These are phyloP conservation scores for Microdon myrmicae DNA, from an alignment of 2,888 invertebrate genomes.

Conservation along the genomic window DNA sequence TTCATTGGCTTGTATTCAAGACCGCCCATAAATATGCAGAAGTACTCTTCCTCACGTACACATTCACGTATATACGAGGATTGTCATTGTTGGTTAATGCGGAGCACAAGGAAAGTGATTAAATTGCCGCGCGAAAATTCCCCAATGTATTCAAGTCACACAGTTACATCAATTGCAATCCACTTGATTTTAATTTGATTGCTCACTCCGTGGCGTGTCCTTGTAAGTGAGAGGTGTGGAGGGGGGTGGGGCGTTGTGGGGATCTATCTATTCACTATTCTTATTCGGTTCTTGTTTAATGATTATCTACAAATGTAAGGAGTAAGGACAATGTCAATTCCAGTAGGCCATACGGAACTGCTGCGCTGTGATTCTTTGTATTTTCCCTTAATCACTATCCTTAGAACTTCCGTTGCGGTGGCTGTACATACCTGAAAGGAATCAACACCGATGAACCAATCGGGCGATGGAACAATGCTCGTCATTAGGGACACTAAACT, in stretches of 20 bases:
- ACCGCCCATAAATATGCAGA: too few relatives aligned
- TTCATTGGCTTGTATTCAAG: too few relatives aligned
- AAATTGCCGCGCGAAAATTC: constrained; percentile 26
- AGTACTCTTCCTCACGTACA: constrained; percentile 1
- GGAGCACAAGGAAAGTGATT: constrained; percentile 39
- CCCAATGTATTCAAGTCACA: constrained; percentile 40
- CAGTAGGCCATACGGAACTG: constrained; percentile 5
- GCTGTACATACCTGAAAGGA: constrained; percentile 72
- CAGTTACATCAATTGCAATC: constrained; percentile 48
- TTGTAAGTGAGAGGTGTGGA: constrained; percentile 3
- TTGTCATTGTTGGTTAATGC: neutral
- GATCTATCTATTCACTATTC: neutral
- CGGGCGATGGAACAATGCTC: constrained; percentile 91
- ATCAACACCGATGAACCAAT: constrained; percentile 95
- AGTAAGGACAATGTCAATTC: constrained; percentile 10
- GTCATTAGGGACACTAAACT: constrained; percentile 90
- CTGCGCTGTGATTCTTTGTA: too few relatives aligned
- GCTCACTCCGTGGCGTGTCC: constrained; percentile 29
- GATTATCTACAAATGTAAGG: constrained; percentile 16
- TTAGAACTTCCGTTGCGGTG: neutral
- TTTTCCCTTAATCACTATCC: neutral
- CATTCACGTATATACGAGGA: neutral
- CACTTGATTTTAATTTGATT: constrained; percentile 55
- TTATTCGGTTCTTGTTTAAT: constrained; percentile 7
- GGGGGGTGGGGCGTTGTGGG: neutral